Conservation (phyloP, 2,113 vertebrate species). For the Mormyrus iriodes region DNA sequence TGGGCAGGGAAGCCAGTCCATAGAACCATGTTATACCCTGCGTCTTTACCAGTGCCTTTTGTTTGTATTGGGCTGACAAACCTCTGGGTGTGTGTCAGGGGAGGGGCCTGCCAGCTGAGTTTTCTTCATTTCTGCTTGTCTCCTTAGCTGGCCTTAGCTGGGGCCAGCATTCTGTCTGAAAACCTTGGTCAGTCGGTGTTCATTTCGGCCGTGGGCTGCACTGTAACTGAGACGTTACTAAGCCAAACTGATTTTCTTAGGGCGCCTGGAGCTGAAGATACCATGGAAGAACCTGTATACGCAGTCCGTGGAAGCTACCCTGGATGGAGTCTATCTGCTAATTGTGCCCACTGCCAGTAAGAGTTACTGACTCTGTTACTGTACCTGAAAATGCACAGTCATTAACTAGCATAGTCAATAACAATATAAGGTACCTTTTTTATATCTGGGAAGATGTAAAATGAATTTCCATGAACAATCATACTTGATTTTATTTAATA, state of each 20-base stretch:
- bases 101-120: background rate
- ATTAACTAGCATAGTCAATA: background rate
- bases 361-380: conserved; percentile 26
- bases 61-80: background rate
- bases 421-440: background rate
- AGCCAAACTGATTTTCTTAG: conserved; percentile 49
- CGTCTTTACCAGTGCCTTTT: background rate
- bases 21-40: background rate
- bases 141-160: background rate
- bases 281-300: conserved; percentile 96
- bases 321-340: conserved; percentile 89
- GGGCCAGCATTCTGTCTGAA: background rate
- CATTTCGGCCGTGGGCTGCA: background rate
- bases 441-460: no score
- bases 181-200: background rate
- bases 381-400: background rate
- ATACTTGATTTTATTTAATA: background rate
- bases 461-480: background rate
- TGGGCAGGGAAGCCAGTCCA: background rate
- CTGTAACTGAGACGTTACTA: background rate
- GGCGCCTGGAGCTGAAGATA: conserved; percentile 82
- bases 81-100: background rate
- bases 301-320: conserved; percentile 85
- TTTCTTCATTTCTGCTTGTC: background rate
- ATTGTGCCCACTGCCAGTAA: conserved; percentile 90